These are phyloP conservation scores for Hemicentrotus pulcherrimus DNA, from an alignment of 35 echinoderm and acorn worm species.

Conservation along the genomic window DNA sequence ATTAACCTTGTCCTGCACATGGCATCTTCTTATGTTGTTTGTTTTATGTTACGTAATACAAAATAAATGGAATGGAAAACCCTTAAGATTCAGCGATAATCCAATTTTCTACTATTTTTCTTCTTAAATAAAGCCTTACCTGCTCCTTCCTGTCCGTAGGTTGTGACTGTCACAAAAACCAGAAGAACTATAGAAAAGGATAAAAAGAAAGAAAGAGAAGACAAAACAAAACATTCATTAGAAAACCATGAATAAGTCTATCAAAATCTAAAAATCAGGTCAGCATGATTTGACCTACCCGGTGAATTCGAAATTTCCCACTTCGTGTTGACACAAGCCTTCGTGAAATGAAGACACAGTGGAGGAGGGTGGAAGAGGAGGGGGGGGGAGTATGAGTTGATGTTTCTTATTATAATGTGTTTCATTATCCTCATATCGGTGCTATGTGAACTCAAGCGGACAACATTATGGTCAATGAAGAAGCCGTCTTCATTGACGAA, in stretches of 20 bases:
- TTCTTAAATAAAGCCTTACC: neutral
- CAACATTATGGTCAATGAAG: neutral
- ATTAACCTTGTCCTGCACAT: no score
- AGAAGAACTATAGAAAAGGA: slow-evolving; percentile 8
- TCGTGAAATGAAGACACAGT: neutral
- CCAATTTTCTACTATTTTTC: no score
- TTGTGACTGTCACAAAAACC: neutral
- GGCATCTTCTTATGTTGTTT: no score
- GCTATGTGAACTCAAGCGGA: neutral
- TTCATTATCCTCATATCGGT: neutral
- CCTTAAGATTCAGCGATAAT: no score
- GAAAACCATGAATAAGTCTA: no score
- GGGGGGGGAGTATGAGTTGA: neutral
- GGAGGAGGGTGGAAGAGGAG: neutral
- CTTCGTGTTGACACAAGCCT: no score
- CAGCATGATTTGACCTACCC: no score
- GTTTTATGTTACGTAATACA: no score
- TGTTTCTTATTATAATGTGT: neutral
- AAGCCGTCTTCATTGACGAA: neutral
- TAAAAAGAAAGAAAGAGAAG: neutral
- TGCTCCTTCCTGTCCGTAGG: slow-evolving; percentile 8
- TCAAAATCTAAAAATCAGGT: no score
- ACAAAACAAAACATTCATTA: neutral
- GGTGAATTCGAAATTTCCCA: no score
- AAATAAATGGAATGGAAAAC: no score